Evolutionary conservation across 1,140 invertebrate genomes (phyloP).

Genomic region (Rhyacophila brunnea): DNA sequence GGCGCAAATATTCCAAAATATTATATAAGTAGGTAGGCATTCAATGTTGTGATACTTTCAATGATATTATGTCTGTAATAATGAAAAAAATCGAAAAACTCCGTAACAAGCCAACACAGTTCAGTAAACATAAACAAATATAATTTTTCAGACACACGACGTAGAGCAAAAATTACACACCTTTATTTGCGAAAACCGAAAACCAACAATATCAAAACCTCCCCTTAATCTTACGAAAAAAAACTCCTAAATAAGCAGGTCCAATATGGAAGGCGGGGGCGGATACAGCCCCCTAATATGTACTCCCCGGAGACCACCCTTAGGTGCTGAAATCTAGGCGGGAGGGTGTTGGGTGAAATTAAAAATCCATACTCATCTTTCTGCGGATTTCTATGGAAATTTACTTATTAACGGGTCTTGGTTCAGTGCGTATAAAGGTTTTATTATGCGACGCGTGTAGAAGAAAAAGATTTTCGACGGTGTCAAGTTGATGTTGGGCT

Average conservation of each 20-base stretch:
- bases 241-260: conserved; percentile 30
- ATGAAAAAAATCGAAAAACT: too few relatives aligned
- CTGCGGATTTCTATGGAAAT: conserved; percentile 33
- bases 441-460: conserved; percentile 8
- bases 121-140: too few relatives aligned
- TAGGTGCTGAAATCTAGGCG: conserved; percentile 26
- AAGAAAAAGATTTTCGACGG: too few relatives aligned
- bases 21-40: too few relatives aligned
- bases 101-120: too few relatives aligned
- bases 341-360: conserved; percentile 28
- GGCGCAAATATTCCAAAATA: too few relatives aligned
- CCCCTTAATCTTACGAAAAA: conserved; percentile 15
- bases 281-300: neutral
- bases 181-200: too few relatives aligned
- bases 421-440: conserved; percentile 24
- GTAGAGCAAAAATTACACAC: too few relatives aligned
- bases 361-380: conserved; percentile 37
- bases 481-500: too few relatives aligned
- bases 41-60: too few relatives aligned
- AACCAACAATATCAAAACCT: neutral
- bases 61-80: too few relatives aligned
- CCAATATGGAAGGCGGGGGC: conserved; percentile 24
- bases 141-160: too few relatives aligned
- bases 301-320: conserved; percentile 10
- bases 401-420: conserved; percentile 32